Evolutionary conservation across 2,113 vertebrate genomes (phyloP).

Genomic region (Gallinago paraguaiae): DNA sequence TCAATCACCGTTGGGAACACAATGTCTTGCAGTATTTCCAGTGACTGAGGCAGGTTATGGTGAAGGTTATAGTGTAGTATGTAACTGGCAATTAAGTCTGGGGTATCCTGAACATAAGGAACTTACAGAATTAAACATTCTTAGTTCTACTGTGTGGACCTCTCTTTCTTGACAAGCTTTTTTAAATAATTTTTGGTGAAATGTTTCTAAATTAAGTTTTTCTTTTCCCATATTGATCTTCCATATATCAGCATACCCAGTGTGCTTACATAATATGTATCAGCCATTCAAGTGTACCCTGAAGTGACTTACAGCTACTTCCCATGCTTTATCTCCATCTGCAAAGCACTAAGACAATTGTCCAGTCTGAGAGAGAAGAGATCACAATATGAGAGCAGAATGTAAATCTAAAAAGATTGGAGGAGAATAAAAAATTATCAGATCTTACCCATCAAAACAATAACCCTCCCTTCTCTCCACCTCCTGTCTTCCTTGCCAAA

Average conservation of each 20-base stretch:
- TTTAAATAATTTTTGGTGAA: neutral
- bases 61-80: neutral
- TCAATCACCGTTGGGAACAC: neutral
- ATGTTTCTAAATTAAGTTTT: neutral
- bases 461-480: neutral
- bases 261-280: rapidly evolving
- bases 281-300: neutral
- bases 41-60: neutral
- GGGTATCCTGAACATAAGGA: neutral
- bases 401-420: neutral
- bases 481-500: neutral
- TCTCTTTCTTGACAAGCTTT: neutral
- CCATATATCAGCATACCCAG: neutral
- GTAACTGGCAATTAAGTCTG: neutral
- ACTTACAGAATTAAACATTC: neutral
- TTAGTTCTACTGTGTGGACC: neutral
- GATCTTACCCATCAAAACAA: neutral
- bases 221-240: neutral
- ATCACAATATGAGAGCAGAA: neutral
- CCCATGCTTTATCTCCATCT: neutral
- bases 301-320: neutral
- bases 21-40: neutral
- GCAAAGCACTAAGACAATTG: neutral
- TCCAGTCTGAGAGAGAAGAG: neutral
- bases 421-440: neutral